Conservation (phyloP, 2,888 invertebrate genomes). For the Ptycholaimellus sp. region DNA sequence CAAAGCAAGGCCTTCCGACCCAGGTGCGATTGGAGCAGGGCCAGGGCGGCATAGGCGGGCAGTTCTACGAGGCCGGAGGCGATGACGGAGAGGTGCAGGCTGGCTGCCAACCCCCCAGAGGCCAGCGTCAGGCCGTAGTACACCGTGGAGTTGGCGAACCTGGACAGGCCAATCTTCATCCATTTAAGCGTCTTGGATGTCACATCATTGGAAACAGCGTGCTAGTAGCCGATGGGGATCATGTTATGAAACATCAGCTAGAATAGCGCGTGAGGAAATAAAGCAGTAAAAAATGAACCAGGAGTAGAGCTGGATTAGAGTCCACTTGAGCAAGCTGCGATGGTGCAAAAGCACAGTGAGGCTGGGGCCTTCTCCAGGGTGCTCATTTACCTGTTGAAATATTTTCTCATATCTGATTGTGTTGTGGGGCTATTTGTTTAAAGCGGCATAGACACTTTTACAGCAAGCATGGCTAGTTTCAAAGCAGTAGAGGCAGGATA, state of each 20-base stretch:
- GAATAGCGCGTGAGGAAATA: neutral
- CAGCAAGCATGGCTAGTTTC: no score
- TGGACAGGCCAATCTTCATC: conserved; percentile 7
- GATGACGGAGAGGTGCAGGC: conserved; percentile 16
- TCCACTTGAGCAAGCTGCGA: no score
- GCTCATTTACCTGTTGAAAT: no score
- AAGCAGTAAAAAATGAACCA: conserved; percentile 1
- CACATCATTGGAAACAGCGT: neutral
- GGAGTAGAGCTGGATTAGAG: conserved; percentile 4
- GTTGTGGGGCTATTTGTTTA: no score
- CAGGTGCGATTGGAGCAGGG: conserved; percentile 11
- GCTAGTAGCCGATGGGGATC: neutral
- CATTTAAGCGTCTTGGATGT: neutral
- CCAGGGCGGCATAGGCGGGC: conserved; percentile 16
- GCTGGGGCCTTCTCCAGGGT: no score
- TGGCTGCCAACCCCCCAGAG: conserved; percentile 14
- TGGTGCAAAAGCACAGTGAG: no score
- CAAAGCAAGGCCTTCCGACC: conserved; percentile 5
- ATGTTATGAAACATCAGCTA: no score
- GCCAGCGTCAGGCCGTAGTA: conserved; percentile 22
- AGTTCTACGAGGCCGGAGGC: conserved; percentile 19
- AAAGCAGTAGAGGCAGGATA: no score
- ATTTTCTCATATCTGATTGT: no score
- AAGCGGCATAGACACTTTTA: no score
- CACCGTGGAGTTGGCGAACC: conserved; percentile 18